These are phyloP conservation scores for Dromiciops gliroides DNA, from an alignment of 2,113 vertebrate genomes.

Conservation along the genomic window DNA sequence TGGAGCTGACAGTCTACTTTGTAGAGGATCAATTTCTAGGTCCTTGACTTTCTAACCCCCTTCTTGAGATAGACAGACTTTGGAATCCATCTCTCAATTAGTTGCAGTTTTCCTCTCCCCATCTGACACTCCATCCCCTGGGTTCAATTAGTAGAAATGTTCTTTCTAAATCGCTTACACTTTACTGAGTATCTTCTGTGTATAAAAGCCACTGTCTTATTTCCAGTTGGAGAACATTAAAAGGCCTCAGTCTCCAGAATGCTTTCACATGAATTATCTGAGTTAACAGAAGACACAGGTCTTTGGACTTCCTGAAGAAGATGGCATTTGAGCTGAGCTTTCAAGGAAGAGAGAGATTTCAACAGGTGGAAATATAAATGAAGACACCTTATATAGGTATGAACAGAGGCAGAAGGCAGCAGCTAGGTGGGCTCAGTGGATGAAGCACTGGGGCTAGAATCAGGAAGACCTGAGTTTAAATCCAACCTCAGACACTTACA, in stretches of 20 bases:
- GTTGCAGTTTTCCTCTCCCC: background rate
- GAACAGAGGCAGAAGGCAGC: background rate
- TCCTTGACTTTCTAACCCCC: background rate
- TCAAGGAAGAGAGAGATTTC: background rate
- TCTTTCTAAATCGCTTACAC: background rate
- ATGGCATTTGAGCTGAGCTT: background rate
- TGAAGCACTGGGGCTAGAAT: too few species aligned
- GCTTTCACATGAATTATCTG: background rate
- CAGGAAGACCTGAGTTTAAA: background rate
- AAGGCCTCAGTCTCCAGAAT: background rate
- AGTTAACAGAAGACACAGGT: background rate
- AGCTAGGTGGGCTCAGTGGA: background rate
- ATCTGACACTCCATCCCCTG: background rate
- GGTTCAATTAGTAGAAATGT: background rate
- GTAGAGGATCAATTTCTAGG: background rate
- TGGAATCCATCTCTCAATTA: background rate
- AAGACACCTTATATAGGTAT: background rate
- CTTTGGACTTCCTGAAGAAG: background rate
- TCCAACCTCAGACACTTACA: background rate
- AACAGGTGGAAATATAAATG: background rate
- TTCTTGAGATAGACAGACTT: background rate
- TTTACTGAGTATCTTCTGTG: background rate
- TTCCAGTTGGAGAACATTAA: background rate
- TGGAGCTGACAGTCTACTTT: background rate
- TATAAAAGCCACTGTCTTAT: background rate